A percentile compares a stretch with the other conserved stretches of the same genome.
Evolutionary conservation across 2,797 vertebrate genomes (phyloP).

Genomic region (Danio tinwini): DNA sequence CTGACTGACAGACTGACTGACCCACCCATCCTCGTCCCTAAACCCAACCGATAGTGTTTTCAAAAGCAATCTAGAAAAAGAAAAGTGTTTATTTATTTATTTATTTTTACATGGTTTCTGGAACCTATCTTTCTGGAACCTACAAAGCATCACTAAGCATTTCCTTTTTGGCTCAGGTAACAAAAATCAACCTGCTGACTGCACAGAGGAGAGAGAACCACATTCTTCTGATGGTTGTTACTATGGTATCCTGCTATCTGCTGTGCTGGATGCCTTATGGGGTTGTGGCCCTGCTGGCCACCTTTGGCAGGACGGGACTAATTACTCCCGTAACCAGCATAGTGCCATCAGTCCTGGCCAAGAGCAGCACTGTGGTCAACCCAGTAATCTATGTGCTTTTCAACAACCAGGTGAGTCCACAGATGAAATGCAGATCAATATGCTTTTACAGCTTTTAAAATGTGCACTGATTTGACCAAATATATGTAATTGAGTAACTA

Average conservation of each 20-base stretch:
- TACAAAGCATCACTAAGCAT: no score
- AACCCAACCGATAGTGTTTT: no score
- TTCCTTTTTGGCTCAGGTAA: slow-evolving; percentile 61
- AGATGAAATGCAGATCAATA: neutral
- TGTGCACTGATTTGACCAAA: no score
- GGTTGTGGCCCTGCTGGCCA: slow-evolving; percentile 75
- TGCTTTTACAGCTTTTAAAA: no score
- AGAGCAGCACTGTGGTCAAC: slow-evolving; percentile 83
- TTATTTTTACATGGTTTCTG: no score
- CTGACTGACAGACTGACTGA: no score
- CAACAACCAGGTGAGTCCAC: slow-evolving; percentile 80
- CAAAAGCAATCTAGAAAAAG: no score
- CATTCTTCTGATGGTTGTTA: slow-evolving; percentile 76
- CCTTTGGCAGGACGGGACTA: slow-evolving; percentile 73
- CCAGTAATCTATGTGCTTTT: slow-evolving; percentile 83
- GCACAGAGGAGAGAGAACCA: slow-evolving; percentile 77
- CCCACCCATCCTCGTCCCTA: no score
- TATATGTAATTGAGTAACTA: no score
- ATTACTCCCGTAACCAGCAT: slow-evolving; percentile 74
- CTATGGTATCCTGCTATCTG: slow-evolving; percentile 84
- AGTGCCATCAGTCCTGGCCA: slow-evolving; percentile 80
- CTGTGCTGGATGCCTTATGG: slow-evolving; percentile 85
- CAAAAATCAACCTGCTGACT: slow-evolving; percentile 72
- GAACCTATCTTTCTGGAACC: no score
- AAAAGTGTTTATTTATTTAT: no score